phyloP scores from a whole-genome alignment of 2,888 invertebrate species.

The Colletes collaris region DNA sequence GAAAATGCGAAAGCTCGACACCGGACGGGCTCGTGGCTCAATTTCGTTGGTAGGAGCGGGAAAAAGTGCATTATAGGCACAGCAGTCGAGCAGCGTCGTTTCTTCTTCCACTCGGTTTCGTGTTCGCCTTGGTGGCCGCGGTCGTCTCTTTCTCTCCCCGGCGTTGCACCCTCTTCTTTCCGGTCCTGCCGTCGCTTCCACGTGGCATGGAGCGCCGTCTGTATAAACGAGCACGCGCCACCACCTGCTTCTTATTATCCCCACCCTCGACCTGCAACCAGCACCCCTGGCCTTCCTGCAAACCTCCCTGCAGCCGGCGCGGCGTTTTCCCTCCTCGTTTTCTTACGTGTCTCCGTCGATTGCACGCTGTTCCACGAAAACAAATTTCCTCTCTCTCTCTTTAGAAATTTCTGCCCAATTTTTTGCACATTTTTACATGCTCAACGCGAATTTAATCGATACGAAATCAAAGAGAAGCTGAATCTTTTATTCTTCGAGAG shows the following conservation, averaged over 20 bases:
- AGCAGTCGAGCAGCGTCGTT: constrained; percentile 49
- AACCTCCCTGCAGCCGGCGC: constrained; percentile 45
- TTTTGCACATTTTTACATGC: too few species aligned
- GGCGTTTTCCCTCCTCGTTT: constrained; percentile 37
- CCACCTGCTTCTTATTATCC: constrained; percentile 79
- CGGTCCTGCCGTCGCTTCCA: constrained; percentile 56
- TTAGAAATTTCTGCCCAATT: too few species aligned
- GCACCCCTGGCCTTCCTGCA: constrained; percentile 57
- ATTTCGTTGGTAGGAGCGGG: constrained; percentile 48
- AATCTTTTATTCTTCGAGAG: too few species aligned
- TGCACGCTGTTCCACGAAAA: too few species aligned
- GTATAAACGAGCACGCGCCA: constrained; percentile 76
- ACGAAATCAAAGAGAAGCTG: too few species aligned
- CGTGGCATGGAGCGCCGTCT: constrained; percentile 66
- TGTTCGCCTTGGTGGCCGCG: constrained; percentile 34
- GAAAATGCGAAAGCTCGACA: constrained; percentile 27
- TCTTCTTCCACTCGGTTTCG: constrained; percentile 44
- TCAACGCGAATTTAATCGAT: too few species aligned
- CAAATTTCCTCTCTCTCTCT: too few species aligned
- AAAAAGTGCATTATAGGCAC: constrained; percentile 62
- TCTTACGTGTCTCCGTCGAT: constrained; percentile 20
- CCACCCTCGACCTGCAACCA: constrained; percentile 50
- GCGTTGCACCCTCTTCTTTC: constrained; percentile 47
- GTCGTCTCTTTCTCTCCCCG: constrained; percentile 20
- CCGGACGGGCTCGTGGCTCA: constrained; percentile 51